phyloP scores from a whole-genome alignment of 2,113 vertebrate genomes.

The Macaca fascicularis region DNA sequence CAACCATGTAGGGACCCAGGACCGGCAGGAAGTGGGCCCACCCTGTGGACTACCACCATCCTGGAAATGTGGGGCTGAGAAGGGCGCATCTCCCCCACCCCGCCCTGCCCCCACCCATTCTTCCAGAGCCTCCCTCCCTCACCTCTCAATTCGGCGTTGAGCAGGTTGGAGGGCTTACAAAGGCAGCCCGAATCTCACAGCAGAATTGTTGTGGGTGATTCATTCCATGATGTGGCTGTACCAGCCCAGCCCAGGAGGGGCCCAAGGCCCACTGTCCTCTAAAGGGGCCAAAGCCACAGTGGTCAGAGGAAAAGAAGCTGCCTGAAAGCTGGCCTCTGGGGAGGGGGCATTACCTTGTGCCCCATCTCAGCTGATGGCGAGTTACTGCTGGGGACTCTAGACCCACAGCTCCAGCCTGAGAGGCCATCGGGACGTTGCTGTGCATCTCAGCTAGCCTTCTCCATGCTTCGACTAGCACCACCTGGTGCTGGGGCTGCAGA shows the following conservation, averaged over 20 bases:
- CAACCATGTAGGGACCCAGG: not conserved
- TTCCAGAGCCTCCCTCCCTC: not conserved
- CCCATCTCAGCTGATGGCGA: too few relatives aligned
- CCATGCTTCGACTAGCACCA: not conserved
- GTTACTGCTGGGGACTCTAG: not conserved
- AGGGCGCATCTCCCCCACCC: rapidly evolving
- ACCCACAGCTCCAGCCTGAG: not conserved
- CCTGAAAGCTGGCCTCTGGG: not conserved
- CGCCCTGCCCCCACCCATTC: not conserved
- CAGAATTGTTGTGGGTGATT: not conserved
- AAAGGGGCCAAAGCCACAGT: not conserved
- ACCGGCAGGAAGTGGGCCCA: rapidly evolving
- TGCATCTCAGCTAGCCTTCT: not conserved
- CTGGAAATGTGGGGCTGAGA: rapidly evolving
- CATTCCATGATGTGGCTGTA: not conserved
- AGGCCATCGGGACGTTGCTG: rapidly evolving
- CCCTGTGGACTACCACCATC: rapidly evolving
- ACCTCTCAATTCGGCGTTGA: not conserved
- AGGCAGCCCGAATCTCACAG: not conserved
- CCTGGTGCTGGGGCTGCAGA: too few relatives aligned
- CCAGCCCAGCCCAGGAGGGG: not conserved
- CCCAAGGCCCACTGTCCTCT: not conserved
- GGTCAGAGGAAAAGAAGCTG: not conserved
- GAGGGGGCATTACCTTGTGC: not conserved
- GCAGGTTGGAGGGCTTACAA: not conserved